These are phyloP conservation scores for Tenthredo notha DNA, from an alignment of 2,888 invertebrate genomes.

Conservation along the genomic window DNA sequence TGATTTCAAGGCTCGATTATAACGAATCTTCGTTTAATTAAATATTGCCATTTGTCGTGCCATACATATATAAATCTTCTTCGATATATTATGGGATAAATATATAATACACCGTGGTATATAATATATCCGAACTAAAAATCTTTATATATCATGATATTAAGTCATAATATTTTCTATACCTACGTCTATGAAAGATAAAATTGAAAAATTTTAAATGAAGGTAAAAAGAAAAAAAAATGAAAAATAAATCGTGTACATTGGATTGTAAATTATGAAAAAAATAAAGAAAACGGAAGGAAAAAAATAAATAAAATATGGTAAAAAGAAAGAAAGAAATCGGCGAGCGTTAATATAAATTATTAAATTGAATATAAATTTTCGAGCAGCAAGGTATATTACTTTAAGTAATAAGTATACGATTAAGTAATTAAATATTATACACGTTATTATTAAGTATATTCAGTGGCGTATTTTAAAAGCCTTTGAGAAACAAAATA, in stretches of 20 bases:
- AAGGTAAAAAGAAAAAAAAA: background rate
- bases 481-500: background rate
- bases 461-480: background rate
- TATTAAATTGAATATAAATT: conserved; percentile 12
- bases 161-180: conserved; percentile 43
- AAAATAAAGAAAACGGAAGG: background rate
- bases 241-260: background rate
- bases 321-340: background rate
- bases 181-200: background rate
- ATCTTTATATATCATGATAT: background rate
- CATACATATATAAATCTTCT: background rate
- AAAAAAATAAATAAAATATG: background rate
- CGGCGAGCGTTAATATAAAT: background rate
- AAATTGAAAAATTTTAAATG: background rate
- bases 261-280: conserved; percentile 23
- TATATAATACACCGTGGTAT: background rate
- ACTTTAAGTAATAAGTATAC: conserved; percentile 8
- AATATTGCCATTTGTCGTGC: conserved; percentile 45
- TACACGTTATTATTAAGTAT: conserved; percentile 2
- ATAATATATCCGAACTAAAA: background rate
- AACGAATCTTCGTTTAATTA: background rate
- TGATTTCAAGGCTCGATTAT: background rate
- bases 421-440: background rate
- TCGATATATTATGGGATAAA: background rate
- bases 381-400: conserved; percentile 22